Percentiles rank a stretch among this genome's conserved stretches.
phyloP scores from a whole-genome alignment of 1,140 invertebrate genomes.

The Drosophila kurseongensis region DNA sequence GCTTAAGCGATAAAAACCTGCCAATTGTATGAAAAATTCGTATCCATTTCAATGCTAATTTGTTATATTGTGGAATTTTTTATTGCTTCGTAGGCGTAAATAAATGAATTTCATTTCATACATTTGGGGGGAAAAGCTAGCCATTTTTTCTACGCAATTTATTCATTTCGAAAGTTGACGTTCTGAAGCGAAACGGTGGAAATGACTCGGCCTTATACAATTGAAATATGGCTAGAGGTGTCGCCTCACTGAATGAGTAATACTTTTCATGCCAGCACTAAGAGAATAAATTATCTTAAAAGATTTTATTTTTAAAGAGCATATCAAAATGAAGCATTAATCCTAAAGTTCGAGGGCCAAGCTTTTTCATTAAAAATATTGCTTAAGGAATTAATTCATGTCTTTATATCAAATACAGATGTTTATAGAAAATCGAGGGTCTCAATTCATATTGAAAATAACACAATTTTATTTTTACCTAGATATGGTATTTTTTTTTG shows the following conservation, averaged over 20 bases:
- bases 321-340: too few species aligned
- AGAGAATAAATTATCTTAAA: not conserved
- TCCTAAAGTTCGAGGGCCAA: too few species aligned
- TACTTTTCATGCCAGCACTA: conserved; percentile 14
- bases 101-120: conserved; percentile 57
- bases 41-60: conserved; percentile 54
- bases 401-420: too few species aligned
- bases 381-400: too few species aligned
- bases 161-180: conserved; percentile 51
- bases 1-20: conserved; percentile 37
- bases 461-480: too few species aligned
- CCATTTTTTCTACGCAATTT: conserved; percentile 37
- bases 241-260: conserved; percentile 40
- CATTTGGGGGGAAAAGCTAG: conserved; percentile 19
- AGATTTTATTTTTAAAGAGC: not conserved
- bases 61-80: conserved; percentile 42
- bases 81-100: conserved; percentile 36
- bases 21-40: conserved; percentile 49
- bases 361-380: too few species aligned
- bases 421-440: too few species aligned
- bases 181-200: conserved; percentile 29
- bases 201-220: conserved; percentile 38
- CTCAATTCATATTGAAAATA: too few species aligned
- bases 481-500: not conserved
- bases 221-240: conserved; percentile 54